Evolutionary conservation across 30 jellyfish, hydroid and myxozoan species (phyloP), one percentile per base, ranked within the genome.

Genomic region (Nemopilema nomurai): DNA sequence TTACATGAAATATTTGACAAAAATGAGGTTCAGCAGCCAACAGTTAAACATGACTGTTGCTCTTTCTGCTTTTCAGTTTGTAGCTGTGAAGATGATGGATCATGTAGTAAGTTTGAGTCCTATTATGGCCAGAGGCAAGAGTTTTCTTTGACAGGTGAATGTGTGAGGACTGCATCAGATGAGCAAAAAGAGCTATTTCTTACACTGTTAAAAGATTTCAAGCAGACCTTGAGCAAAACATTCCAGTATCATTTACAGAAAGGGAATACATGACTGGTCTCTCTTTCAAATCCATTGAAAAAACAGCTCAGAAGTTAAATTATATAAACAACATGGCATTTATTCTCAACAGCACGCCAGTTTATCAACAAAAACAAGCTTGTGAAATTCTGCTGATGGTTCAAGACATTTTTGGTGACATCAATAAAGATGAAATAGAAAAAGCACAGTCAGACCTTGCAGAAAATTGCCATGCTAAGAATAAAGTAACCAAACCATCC

Each of bases 341-440:
- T 64, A 25, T 64, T 64, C 28, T 64, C 30, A 64, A 64, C 31
- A 64, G 31, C 74, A 64, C 74, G 8, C 30, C 31, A 20, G 74
- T 64, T 64, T 64, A 64, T 25, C 28, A 64, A 64, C 74, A 20
- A 3, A 25, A 64, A 64, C 74, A 64, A 20, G 74, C 74, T 20
- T 21, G 74, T 25, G 74, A 64, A 64, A 64, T 64, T 25, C 28
- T 64, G 28, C 31, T 64, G 31, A 64, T 64, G 74, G 30, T 64
- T 64, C 74, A 64, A 64, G 74, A 64, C 28, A 64, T 64, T 21
- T 64, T 64, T 64, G 74, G 74, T 25, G 74, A 64, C 31, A 64
- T 64, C 31, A 64, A 64, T 20, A 25, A 64, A 64, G 74, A 64
- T 20, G 74, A 64, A 64, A 25, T 64, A 20, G 74, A 64, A 25